Evolutionary conservation across 2,113 vertebrate species (phyloP).

Genomic region (Oreochromis tanganicae): DNA sequence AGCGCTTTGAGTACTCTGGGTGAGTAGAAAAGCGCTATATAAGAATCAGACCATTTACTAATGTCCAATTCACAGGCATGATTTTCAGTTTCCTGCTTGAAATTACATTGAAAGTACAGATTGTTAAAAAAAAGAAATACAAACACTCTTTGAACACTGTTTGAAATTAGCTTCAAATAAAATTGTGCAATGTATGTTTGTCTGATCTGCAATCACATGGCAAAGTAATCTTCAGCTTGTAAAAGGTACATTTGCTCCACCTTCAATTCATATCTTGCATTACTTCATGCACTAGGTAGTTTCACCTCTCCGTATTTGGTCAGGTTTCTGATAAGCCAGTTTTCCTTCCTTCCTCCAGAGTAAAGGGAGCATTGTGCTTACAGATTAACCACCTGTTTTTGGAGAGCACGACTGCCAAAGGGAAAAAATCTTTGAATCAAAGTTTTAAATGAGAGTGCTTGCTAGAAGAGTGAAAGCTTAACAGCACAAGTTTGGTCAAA

Average conservation of each 20-base stretch:
- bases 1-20: too few species aligned
- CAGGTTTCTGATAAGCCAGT: conserved; percentile 74
- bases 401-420: not conserved
- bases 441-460: not conserved
- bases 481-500: not conserved
- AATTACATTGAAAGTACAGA: not conserved
- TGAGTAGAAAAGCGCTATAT: too few species aligned
- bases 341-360: conserved; percentile 65
- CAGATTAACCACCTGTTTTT: conserved; percentile 57
- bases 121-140: not conserved
- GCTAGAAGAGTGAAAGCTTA: not conserved
- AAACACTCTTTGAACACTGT: not conserved
- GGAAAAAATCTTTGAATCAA: not conserved
- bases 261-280: conserved; percentile 38
- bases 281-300: conserved; percentile 56
- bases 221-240: not conserved
- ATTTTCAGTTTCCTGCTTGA: not conserved
- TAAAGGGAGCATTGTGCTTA: conserved; percentile 49
- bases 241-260: conserved; percentile 10
- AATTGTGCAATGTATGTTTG: not conserved
- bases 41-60: not conserved
- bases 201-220: not conserved
- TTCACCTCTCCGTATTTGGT: conserved; percentile 74
- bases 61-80: not conserved
- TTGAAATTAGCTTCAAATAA: not conserved